Conservation (phyloP, 2,888 invertebrate genomes). For the Tribolium freemani region DNA sequence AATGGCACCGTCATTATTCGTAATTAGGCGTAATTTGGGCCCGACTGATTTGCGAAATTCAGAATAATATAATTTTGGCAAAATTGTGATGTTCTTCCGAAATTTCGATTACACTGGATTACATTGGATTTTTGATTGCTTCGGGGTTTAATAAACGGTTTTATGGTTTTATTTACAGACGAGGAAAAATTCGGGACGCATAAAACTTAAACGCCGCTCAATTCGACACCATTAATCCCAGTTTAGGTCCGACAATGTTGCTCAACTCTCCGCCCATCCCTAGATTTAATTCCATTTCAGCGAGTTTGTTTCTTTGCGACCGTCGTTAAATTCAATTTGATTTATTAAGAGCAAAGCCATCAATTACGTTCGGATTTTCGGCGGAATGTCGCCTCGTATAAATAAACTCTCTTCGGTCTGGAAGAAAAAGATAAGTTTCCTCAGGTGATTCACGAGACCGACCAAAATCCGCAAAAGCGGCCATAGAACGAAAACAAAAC, state of each 20-base stretch:
- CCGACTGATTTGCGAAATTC: slow-evolving; percentile 62
- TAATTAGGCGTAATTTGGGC: slow-evolving; percentile 63
- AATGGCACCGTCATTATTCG: slow-evolving; percentile 63
- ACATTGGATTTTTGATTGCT: slow-evolving; percentile 48
- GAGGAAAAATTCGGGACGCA: slow-evolving; percentile 10
- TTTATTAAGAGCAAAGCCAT: slow-evolving; percentile 1
- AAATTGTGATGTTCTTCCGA: slow-evolving; percentile 44
- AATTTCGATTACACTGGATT: slow-evolving; percentile 50
- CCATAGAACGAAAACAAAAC: slow-evolving; percentile 27
- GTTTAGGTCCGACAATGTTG: not conserved
- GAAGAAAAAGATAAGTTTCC: slow-evolving; percentile 1
- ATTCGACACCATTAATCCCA: slow-evolving; percentile 22
- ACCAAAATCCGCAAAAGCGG: slow-evolving; percentile 61
- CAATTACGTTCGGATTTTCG: slow-evolving; percentile 9
- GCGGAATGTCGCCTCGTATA: slow-evolving; percentile 8
- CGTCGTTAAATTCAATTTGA: not conserved
- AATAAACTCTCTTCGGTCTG: slow-evolving; percentile 5
- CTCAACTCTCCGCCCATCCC: not conserved
- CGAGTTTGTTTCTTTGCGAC: not conserved
- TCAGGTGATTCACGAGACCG: slow-evolving; percentile 59
- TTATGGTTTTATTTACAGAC: slow-evolving; percentile 28
- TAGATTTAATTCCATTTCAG: not conserved
- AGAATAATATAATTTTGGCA: slow-evolving; percentile 49
- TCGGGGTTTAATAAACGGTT: slow-evolving; percentile 37
- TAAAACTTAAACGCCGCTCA: slow-evolving; percentile 15